A percentile compares a stretch with the other conserved stretches of the same genome.
phyloP scores from a whole-genome alignment of 2,797 vertebrate genomes.

The Acropternis orthonyx region DNA sequence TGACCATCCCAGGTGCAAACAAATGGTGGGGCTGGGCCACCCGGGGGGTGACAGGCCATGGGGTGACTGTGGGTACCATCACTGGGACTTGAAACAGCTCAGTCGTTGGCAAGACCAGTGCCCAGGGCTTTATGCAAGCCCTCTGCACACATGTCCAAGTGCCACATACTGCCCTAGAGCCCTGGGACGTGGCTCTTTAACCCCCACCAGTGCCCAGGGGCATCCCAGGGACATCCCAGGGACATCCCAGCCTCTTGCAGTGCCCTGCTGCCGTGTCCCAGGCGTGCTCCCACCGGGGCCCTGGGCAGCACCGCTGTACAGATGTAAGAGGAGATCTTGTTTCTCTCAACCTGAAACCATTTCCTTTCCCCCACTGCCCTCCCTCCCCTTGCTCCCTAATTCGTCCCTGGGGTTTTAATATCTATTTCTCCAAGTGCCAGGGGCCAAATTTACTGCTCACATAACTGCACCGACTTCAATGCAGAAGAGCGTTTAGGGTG shows the following conservation, averaged over 20 bases:
- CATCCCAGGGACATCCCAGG: neutral
- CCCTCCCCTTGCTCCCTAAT: slow-evolving; percentile 19
- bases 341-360: slow-evolving; percentile 69
- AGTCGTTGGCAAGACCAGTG: neutral
- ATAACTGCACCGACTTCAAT: slow-evolving; percentile 49
- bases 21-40: neutral
- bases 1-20: neutral
- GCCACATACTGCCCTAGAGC: neutral
- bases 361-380: slow-evolving; percentile 55
- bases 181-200: neutral
- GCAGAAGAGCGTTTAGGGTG: slow-evolving; percentile 65
- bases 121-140: neutral
- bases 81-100: neutral
- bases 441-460: slow-evolving; percentile 59
- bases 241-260: neutral
- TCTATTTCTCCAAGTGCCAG: slow-evolving; percentile 62
- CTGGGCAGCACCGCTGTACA: neutral
- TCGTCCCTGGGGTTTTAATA: slow-evolving; percentile 38
- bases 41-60: neutral
- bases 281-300: neutral
- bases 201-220: neutral
- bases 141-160: neutral
- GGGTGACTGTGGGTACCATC: neutral
- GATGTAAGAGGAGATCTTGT: slow-evolving; percentile 64
- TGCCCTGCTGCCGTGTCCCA: neutral